Percentiles rank a stretch among this genome's conserved stretches.
These are phyloP conservation scores for Mormyrus hasselquistii DNA, from an alignment of 2,797 vertebrate species.

Conservation along the genomic window DNA sequence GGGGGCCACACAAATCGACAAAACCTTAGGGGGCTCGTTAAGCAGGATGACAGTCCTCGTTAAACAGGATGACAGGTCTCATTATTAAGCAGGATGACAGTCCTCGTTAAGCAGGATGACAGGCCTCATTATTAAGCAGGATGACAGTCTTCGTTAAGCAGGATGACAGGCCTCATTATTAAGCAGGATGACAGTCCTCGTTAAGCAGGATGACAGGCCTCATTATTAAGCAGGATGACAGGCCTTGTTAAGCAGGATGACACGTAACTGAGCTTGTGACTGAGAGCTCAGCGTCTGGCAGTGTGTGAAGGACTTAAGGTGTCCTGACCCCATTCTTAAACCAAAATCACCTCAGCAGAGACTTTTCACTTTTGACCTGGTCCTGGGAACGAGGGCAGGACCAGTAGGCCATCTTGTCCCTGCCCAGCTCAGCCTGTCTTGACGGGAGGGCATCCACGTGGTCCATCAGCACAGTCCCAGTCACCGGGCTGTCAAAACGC, in stretches of 20 bases:
- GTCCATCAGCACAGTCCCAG: slow-evolving; percentile 47
- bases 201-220: no score
- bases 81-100: no score
- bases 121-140: no score
- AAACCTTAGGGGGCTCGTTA: background rate
- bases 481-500: slow-evolving; percentile 60
- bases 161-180: no score
- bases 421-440: slow-evolving; percentile 54
- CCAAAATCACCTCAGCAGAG: slow-evolving; percentile 56
- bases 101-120: no score
- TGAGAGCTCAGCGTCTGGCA: background rate
- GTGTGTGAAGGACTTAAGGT: background rate
- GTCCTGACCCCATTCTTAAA: background rate
- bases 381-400: slow-evolving; percentile 42
- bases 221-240: no score
- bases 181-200: no score
- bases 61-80: background rate
- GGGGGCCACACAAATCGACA: background rate
- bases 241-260: no score
- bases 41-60: background rate
- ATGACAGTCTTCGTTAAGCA: no score
- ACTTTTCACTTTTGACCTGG: slow-evolving; percentile 43
- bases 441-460: slow-evolving; percentile 65
- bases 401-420: slow-evolving; percentile 43
- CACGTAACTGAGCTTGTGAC: background rate